phyloP scores from a whole-genome alignment of 2,888 invertebrate species.

The Heliconius ethilla region DNA sequence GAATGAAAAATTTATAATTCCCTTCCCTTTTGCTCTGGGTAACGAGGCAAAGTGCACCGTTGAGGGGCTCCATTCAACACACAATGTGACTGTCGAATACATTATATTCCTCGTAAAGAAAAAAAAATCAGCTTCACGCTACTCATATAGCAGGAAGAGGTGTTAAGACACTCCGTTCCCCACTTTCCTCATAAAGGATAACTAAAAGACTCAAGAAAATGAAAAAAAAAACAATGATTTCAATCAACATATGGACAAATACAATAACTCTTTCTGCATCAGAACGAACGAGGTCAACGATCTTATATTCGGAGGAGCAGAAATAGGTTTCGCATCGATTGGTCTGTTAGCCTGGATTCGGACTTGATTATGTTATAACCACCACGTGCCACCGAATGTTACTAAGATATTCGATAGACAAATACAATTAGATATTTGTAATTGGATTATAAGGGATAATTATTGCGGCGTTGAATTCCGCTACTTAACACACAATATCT shows the following conservation, averaged over 20 bases:
- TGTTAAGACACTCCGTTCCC: too few relatives aligned
- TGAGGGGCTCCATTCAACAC: too few relatives aligned
- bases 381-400: neutral
- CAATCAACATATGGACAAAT: constrained; percentile 11
- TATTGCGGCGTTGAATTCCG: too few relatives aligned
- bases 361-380: constrained; percentile 17
- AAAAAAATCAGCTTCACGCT: too few relatives aligned
- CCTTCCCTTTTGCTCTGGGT: too few relatives aligned
- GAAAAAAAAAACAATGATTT: neutral
- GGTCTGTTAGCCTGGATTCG: constrained; percentile 27
- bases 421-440: neutral
- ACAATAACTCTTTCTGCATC: constrained; percentile 16
- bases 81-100: neutral
- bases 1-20: too few relatives aligned
- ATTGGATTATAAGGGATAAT: neutral
- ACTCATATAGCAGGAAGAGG: too few relatives aligned
- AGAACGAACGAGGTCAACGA: constrained; percentile 28
- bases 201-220: neutral
- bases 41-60: neutral
- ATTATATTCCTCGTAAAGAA: too few relatives aligned
- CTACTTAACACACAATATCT: too few relatives aligned
- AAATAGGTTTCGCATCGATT: constrained; percentile 36
- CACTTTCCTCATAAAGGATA: neutral
- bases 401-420: neutral
- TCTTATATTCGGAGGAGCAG: constrained; percentile 30